Evolutionary conservation across 2,888 invertebrate genomes (phyloP).

Genomic region (Euplexia lucipara): DNA sequence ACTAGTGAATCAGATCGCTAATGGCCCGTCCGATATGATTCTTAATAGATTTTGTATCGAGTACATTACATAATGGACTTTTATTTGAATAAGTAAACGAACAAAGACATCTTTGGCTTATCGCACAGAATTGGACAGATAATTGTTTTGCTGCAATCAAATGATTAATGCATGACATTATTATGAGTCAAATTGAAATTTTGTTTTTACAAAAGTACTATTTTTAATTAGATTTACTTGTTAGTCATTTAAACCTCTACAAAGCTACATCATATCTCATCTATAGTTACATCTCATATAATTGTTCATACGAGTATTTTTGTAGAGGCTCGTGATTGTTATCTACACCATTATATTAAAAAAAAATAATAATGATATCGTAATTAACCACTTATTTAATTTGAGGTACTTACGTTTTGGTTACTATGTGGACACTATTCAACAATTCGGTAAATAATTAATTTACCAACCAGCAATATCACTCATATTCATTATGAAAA

Average conservation of each 20-base stretch:
- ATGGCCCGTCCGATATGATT: conserved; percentile 77
- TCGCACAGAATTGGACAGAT: background rate
- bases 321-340: conserved; percentile 2
- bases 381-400: conserved; percentile 14
- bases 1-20: conserved; percentile 78
- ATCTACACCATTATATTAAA: background rate
- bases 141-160: conserved; percentile 3
- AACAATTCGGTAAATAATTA: conserved; percentile 12
- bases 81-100: conserved; percentile 35
- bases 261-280: background rate
- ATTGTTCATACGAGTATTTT: conserved; percentile 2
- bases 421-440: background rate
- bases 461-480: conserved; percentile 19
- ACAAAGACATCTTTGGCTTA: background rate
- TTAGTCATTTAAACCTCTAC: background rate
- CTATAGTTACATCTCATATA: background rate
- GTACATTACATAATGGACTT: conserved; percentile 20
- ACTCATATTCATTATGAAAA: conserved; percentile 33
- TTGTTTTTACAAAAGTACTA: background rate
- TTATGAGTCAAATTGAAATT: conserved; percentile 5
- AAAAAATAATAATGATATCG: background rate
- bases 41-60: conserved; percentile 61
- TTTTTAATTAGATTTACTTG: background rate
- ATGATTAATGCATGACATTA: conserved; percentile 3
- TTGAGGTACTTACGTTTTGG: conserved; percentile 9